Evolutionary conservation across 2,888 invertebrate species (phyloP), one percentile per base, ranked within the genome.

Genomic region (Frankliniella intonsa): DNA sequence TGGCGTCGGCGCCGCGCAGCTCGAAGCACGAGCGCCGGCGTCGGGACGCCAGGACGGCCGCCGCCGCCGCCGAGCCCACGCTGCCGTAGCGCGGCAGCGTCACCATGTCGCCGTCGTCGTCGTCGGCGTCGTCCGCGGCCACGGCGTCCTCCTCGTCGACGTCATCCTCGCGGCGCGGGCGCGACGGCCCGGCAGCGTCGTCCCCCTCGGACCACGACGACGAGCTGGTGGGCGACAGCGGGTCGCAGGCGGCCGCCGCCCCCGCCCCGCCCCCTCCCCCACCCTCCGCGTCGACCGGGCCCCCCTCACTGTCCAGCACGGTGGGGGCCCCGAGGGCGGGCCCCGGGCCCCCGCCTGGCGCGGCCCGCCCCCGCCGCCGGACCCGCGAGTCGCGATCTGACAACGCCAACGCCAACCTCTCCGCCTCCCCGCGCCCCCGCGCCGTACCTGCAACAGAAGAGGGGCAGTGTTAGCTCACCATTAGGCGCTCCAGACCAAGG

Each of bases 391-490:
- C 55, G 14, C 55, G 14, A 12, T 12, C 55, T 7, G 55, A 55
- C 55, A 17, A 55, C 14, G 55, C 55, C 55, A 17, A 55, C 14
- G 55, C 55, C 55, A 17, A 55, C 55, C 17, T 5, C 17, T 55
- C 55, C 5, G 14, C 19, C 55, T 19, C 55, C 55, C 17, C 55
- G 55, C 55, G 14, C 9, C 25, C 25, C 22, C n/a, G 22, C 22
- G 69, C 11, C 69, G 69, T 76, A 76, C 69, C 69, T 76, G 69
- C 69, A 76, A 76, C 69, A 62, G 19, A 62, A 62, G n/a, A 62
- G 38, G 38, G 38, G 38, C 38, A 5, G 38, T 2, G 38, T 38
- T 5, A 38, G 38, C n/a, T n/a, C n/a, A n/a, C n/a, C n/a, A n/a
- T n/a, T n/a, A n/a, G n/a, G n/a, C n/a, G n/a, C n/a, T n/a, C n/a